Evolutionary conservation across 2,113 vertebrate genomes (phyloP).

Genomic region (Aramus guarauna): DNA sequence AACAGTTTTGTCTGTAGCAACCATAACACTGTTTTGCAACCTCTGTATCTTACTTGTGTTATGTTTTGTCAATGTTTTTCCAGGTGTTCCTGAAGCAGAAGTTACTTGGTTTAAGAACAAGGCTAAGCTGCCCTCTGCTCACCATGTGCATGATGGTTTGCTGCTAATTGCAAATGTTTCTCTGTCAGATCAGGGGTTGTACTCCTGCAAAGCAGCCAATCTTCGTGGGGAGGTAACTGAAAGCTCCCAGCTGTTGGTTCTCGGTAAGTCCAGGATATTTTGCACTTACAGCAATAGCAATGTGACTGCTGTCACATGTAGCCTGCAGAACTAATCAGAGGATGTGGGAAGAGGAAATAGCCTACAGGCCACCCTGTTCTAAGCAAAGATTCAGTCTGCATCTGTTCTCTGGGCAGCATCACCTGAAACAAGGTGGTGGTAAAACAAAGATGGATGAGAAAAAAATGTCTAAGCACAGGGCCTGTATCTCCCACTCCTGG

Average conservation of each 20-base stretch:
- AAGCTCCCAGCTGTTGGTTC: slow-evolving; percentile 70
- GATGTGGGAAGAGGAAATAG: background rate
- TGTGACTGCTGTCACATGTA: background rate
- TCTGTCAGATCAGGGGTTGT: slow-evolving; percentile 71
- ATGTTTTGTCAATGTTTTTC: slow-evolving; percentile 22
- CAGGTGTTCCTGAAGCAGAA: slow-evolving; percentile 81
- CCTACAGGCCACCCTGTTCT: background rate
- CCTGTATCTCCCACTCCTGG: background rate
- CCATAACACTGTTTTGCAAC: background rate
- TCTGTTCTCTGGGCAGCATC: background rate
- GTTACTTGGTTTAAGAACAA: slow-evolving; percentile 79
- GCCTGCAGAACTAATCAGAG: background rate
- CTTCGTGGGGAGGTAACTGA: slow-evolving; percentile 75
- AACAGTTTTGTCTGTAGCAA: background rate
- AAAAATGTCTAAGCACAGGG: background rate
- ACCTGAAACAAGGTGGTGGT: background rate
- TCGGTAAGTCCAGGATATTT: slow-evolving; percentile 66
- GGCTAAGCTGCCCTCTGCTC: slow-evolving; percentile 52
- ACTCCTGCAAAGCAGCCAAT: slow-evolving; percentile 77
- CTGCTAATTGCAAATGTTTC: slow-evolving; percentile 72
- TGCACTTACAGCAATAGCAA: background rate
- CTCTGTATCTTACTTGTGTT: background rate
- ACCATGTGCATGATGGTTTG: slow-evolving; percentile 54
- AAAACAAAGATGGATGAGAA: background rate
- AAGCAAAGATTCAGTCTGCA: background rate